A percentile compares a stretch with the other conserved stretches of the same genome.
phyloP scores from a whole-genome alignment of 2,888 invertebrate genomes.

The Andrena haemorrhoa region DNA sequence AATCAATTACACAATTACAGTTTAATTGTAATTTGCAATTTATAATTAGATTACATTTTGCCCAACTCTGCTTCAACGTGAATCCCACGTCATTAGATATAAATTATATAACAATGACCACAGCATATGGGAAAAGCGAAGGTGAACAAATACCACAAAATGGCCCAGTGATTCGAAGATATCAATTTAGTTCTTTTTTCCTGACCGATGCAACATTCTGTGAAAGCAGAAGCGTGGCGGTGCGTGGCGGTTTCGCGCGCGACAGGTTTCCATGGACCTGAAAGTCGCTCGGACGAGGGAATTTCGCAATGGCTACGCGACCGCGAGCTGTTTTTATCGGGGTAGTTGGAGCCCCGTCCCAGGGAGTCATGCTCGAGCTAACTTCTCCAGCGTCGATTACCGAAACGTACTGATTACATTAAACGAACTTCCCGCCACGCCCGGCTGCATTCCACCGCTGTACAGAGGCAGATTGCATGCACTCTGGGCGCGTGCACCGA shows the following conservation, averaged over 20 bases:
- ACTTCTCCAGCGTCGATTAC: conserved; percentile 23
- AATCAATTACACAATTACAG: too few species aligned
- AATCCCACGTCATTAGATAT: too few species aligned
- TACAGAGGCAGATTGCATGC: conserved; percentile 21
- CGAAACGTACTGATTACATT: conserved; percentile 32
- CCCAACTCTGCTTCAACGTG: too few species aligned
- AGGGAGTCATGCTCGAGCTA: not conserved
- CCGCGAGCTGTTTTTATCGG: not conserved
- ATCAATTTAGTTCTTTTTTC: not conserved
- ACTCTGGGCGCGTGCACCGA: conserved; percentile 6
- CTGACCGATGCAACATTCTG: not conserved
- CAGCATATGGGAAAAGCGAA: too few species aligned
- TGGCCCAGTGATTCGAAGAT: not conserved
- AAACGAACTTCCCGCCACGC: conserved; percentile 26
- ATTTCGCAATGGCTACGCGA: not conserved
- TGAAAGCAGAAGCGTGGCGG: not conserved
- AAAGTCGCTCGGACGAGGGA: not conserved
- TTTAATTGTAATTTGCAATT: too few species aligned
- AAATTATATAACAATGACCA: too few species aligned
- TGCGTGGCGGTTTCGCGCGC: not conserved
- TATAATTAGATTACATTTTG: too few species aligned
- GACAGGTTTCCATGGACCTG: not conserved
- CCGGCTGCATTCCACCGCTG: not conserved
- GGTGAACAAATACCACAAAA: too few species aligned
- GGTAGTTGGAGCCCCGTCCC: not conserved